Base-by-base conservation (phyloP, 2,888 invertebrate species). In the Dysmachus trigonus region DNA sequence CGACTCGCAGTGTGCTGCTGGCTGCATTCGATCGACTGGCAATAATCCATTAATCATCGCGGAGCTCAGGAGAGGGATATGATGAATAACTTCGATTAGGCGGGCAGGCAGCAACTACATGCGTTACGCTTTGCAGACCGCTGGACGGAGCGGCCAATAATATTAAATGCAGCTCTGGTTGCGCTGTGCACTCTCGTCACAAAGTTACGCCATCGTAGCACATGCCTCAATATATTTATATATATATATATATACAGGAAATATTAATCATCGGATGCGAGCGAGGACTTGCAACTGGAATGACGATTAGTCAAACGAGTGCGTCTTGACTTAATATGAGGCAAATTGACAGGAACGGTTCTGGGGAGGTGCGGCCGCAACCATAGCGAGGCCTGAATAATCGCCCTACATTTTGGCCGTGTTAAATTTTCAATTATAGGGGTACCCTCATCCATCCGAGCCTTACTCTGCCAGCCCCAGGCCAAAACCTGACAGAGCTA, bases 251-350 rank as follows among this genome's bases (percentile, higher is more conserved):
- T n/a, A n/a, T 51, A n/a, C 74, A 85, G 84, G 84, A 85, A 85
- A 51, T 85, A 85, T 85, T 85, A 85, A 85, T 85, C 84, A 85
- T 85, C 74, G 84, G 73, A 85, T 74, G 73, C 73, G 51, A 85
- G 47, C 71, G 79, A 82, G 81, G 62, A 53, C 81, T 62, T 33
- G 62, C 81, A 82, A 62, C 35, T 33, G 81, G 62, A 82, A 62
- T 82, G 53, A 22, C 81, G 62, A 82, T 82, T 82, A 82, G 53
- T 82, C 81, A 82, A 82, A 62, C 33, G 81, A 47, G 53, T 33
- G 35, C 81, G 27, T 82, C 62, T 82, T 82, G 81, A 82, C 81
- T 82, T 82, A 82, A 82, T 82, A 82, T 33, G 81, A 82, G 33
- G 18, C 77, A 82, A 82, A 62, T 62, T 82, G 81, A 82, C 81